Evolutionary conservation across 2,797 vertebrate species (phyloP).

Genomic region (Brachymystax lenok): DNA sequence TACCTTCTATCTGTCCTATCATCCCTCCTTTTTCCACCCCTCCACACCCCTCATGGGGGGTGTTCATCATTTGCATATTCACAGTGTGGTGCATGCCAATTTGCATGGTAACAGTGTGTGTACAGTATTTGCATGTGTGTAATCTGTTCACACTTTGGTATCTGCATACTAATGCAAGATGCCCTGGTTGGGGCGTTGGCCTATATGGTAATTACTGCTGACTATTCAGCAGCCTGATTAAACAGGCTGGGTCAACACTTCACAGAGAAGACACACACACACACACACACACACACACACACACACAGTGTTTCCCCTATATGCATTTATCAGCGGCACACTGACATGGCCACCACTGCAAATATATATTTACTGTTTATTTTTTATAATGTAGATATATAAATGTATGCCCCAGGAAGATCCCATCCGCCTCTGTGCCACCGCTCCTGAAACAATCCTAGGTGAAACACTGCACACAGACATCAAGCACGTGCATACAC

Average conservation of each 20-base stretch:
- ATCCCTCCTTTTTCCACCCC: neutral
- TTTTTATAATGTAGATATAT: too few species aligned
- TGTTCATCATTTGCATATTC: slow-evolving; percentile 15
- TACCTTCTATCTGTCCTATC: neutral
- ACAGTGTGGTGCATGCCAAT: slow-evolving; percentile 1
- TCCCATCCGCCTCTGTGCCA: too few species aligned
- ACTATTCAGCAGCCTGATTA: slow-evolving; percentile 74
- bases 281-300: slow-evolving; percentile 32
- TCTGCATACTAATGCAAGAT: slow-evolving; percentile 34
- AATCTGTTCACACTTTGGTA: slow-evolving; percentile 19
- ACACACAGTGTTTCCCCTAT: slow-evolving; percentile 7
- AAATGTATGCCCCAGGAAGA: too few species aligned
- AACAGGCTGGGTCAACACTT: slow-evolving; percentile 53
- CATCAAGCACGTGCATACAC: slow-evolving; percentile 6
- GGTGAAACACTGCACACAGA: slow-evolving; percentile 59
- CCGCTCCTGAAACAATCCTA: too few species aligned
- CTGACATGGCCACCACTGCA: neutral
- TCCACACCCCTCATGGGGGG: neutral
- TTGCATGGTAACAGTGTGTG: slow-evolving; percentile 5
- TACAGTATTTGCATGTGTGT: slow-evolving; percentile 12
- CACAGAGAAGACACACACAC: slow-evolving; percentile 53
- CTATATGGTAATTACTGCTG: slow-evolving; percentile 60
- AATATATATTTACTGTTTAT: too few species aligned
- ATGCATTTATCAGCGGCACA: neutral
- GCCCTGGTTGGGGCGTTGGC: slow-evolving; percentile 53